Conservation (phyloP, 1,140 invertebrate genomes). For the Dufourea novaeangliae region DNA sequence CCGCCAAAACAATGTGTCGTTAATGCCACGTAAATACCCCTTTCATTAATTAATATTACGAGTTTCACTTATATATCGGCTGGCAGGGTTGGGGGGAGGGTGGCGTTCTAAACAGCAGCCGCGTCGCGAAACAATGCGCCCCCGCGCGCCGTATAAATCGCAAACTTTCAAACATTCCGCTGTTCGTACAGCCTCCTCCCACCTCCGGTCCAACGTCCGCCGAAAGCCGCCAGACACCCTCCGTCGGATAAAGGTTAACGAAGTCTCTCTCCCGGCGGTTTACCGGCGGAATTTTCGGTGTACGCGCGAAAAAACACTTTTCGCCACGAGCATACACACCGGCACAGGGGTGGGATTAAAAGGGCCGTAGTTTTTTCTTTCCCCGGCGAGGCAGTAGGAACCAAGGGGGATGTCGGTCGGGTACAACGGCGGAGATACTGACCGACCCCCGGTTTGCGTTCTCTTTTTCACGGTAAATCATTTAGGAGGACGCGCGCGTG, state of each 20-base stretch:
- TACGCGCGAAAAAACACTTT: slow-evolving; percentile 53
- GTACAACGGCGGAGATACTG: slow-evolving; percentile 26
- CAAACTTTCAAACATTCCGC: slow-evolving; percentile 40
- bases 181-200: not conserved
- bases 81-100: not conserved
- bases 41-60: slow-evolving; percentile 44
- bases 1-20: slow-evolving; percentile 27
- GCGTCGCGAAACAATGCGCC: slow-evolving; percentile 27
- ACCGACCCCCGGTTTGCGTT: slow-evolving; percentile 28
- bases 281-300: slow-evolving; percentile 52
- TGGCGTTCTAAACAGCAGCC: too few relatives aligned
- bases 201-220: too few relatives aligned
- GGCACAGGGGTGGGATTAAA: slow-evolving; percentile 63
- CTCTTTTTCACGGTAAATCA: slow-evolving; percentile 73
- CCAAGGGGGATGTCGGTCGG: too few relatives aligned
- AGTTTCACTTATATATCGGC: slow-evolving; percentile 16
- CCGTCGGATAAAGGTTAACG: slow-evolving; percentile 34
- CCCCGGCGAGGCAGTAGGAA: not conserved
- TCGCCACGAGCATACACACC: slow-evolving; percentile 51
- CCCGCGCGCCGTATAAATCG: slow-evolving; percentile 24
- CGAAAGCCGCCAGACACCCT: slow-evolving; percentile 4
- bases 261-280: slow-evolving; percentile 44
- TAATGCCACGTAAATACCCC: slow-evolving; percentile 31
- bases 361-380: slow-evolving; percentile 64
- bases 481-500: slow-evolving; percentile 69